Evolutionary conservation across 2,797 vertebrate species (phyloP).

Genomic region (Myotis findleyi): DNA sequence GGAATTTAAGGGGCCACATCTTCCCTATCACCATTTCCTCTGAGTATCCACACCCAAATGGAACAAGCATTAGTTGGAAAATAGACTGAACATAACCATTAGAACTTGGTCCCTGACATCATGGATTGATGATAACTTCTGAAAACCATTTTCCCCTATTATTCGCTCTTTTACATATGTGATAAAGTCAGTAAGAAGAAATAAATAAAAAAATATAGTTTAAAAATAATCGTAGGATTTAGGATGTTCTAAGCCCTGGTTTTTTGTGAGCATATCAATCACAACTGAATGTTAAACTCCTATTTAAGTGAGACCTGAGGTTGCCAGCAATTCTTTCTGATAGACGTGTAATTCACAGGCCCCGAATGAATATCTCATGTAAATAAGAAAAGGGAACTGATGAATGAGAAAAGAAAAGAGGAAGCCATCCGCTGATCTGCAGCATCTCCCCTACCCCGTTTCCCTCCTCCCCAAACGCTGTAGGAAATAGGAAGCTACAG

Average conservation of each 20-base stretch:
- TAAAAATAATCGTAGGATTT: constrained; percentile 28
- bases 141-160: constrained; percentile 7
- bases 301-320: background rate
- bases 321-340: background rate
- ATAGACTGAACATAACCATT: background rate
- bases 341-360: background rate
- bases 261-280: background rate
- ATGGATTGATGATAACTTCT: constrained; percentile 15
- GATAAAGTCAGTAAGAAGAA: constrained; percentile 36
- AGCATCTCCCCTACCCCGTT: constrained; percentile 18
- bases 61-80: constrained; percentile 33
- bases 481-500: constrained; percentile 65
- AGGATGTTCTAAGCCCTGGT: background rate
- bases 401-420: constrained; percentile 10
- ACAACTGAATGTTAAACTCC: constrained; percentile 2
- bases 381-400: background rate
- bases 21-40: constrained; percentile 52
- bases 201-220: constrained; percentile 37
- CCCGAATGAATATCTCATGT: constrained; percentile 16
- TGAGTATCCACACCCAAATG: constrained; percentile 3
- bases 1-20: constrained; percentile 62
- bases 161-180: background rate
- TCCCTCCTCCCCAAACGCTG: constrained; percentile 45
- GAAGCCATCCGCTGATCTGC: constrained; percentile 31
- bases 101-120: constrained; percentile 30